A percentile compares a stretch with the other conserved stretches of the same genome.
These are phyloP conservation scores for Orthonychiurus folsomi DNA, from an alignment of 2,888 invertebrate genomes.

Conservation along the genomic window DNA sequence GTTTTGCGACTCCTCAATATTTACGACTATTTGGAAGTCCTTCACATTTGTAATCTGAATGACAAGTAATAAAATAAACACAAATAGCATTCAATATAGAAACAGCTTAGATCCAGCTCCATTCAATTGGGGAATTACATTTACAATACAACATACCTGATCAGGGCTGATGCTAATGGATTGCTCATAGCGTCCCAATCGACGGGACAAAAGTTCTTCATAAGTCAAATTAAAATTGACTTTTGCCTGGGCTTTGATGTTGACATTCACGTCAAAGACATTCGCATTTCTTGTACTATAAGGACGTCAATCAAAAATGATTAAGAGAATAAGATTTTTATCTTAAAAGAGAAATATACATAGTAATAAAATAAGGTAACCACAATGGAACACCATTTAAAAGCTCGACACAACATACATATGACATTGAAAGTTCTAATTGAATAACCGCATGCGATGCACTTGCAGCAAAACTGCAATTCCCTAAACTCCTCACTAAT, in stretches of 20 bases:
- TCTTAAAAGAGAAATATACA: too few species aligned
- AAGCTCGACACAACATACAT: too few species aligned
- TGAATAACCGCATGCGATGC: too few species aligned
- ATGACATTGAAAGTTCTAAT: too few species aligned
- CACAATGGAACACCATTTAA: too few species aligned
- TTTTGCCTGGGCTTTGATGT: slow-evolving; percentile 55
- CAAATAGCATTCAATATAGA: too few species aligned
- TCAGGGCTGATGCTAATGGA: slow-evolving; percentile 61
- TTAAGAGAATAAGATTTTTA: not conserved
- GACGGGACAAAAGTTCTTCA: slow-evolving; percentile 59
- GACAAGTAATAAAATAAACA: slow-evolving; percentile 14
- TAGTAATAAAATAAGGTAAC: too few species aligned
- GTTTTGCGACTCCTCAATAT: slow-evolving; percentile 56
- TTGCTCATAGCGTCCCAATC: slow-evolving; percentile 58
- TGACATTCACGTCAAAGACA: slow-evolving; percentile 59
- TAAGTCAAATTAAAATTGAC: slow-evolving; percentile 63
- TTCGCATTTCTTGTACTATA: slow-evolving; percentile 60
- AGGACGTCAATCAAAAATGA: slow-evolving; percentile 2
- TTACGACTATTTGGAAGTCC: slow-evolving; percentile 55
- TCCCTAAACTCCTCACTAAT: too few species aligned
- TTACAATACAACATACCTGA: slow-evolving; percentile 42
- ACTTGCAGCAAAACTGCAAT: too few species aligned
- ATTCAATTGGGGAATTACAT: too few species aligned
- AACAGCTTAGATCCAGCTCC: too few species aligned
- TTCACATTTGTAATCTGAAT: slow-evolving; percentile 49